phyloP scores from a whole-genome alignment of 2,888 invertebrate species.

The Xylophagus ater region DNA sequence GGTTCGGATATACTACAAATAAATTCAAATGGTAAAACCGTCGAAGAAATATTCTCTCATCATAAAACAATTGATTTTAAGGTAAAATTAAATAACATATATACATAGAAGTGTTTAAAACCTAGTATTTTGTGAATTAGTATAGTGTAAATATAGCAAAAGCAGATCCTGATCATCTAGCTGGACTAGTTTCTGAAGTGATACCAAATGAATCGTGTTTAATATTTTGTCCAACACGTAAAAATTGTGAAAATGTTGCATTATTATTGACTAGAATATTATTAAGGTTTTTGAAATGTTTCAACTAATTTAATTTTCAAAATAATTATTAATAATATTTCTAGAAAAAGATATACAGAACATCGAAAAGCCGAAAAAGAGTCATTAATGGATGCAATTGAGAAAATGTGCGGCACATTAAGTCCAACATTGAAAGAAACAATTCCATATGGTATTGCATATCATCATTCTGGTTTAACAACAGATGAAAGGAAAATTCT shows the following conservation, averaged over 20 bases:
- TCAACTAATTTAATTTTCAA: not conserved
- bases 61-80: conserved; percentile 43
- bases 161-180: conserved; percentile 70
- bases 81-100: conserved; percentile 16
- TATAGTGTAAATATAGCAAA: conserved; percentile 47
- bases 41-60: conserved; percentile 45
- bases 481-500: conserved; percentile 73
- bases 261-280: conserved; percentile 57
- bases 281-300: conserved; percentile 22
- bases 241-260: conserved; percentile 87
- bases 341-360: conserved; percentile 43
- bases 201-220: conserved; percentile 70
- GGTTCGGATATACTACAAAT: conserved; percentile 48
- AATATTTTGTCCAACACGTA: conserved; percentile 87
- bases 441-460: conserved; percentile 74
- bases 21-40: conserved; percentile 38
- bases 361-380: conserved; percentile 49
- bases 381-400: conserved; percentile 47
- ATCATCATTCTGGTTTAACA: conserved; percentile 88
- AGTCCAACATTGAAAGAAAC: conserved; percentile 56
- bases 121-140: conserved; percentile 34
- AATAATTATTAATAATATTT: conserved; percentile 3
- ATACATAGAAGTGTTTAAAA: conserved; percentile 2
- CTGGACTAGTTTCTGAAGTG: conserved; percentile 69
- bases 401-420: conserved; percentile 54